phyloP scores from a whole-genome alignment of 2,888 invertebrate species.

The Sinhomidia bicolor region DNA sequence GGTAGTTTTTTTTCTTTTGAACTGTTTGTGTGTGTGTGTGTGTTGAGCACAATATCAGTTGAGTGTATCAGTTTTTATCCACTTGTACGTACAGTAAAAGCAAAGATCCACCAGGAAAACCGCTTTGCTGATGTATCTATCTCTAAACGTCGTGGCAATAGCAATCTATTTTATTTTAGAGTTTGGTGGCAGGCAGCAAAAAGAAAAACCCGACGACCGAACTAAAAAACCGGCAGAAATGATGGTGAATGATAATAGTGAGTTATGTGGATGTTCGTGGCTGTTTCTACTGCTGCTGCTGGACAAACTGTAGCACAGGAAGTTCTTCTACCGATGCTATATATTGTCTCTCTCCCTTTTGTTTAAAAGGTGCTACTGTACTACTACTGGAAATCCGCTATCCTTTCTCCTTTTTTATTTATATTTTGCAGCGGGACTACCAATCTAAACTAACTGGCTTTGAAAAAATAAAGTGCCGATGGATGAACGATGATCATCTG shows the following conservation, averaged over 20 bases:
- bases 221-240: constrained; percentile 34
- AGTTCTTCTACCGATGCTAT: not conserved
- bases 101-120: not conserved
- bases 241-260: constrained; percentile 55
- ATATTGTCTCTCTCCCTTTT: constrained; percentile 1
- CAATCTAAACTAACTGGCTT: constrained; percentile 39
- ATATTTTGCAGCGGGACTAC: constrained; percentile 44
- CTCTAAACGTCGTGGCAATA: not conserved
- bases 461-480: constrained; percentile 20
- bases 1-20: not conserved
- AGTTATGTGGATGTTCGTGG: constrained; percentile 23
- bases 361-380: not conserved
- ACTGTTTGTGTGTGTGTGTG: not conserved
- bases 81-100: not conserved
- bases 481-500: not conserved
- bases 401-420: constrained; percentile 20
- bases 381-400: not conserved
- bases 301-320: constrained; percentile 27
- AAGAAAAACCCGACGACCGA: not conserved
- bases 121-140: not conserved
- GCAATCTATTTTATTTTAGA: constrained; percentile 45
- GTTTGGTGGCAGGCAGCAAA: not conserved
- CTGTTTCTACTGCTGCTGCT: not conserved
- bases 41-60: not conserved
- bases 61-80: constrained; percentile 13